Conservation (phyloP, 1,140 invertebrate genomes). For the Littorina saxatilis region DNA sequence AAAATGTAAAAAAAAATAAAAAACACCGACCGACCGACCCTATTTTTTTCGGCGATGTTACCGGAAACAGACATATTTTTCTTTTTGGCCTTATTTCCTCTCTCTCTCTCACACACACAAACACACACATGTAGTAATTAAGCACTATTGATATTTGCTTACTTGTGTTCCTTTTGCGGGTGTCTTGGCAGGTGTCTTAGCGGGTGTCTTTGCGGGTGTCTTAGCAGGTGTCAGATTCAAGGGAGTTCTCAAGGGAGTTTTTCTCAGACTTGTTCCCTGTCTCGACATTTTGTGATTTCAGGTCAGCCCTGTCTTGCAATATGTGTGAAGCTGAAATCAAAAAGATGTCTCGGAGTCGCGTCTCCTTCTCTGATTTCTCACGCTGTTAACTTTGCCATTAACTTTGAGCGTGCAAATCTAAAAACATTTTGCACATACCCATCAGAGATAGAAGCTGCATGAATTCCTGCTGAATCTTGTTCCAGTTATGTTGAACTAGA, state of each 20-base stretch:
- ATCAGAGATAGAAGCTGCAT: too few relatives aligned
- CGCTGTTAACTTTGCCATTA: not conserved
- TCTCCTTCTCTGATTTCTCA: not conserved
- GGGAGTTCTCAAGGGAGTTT: too few relatives aligned
- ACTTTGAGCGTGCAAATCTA: not conserved
- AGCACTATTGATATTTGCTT: not conserved
- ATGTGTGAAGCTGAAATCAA: not conserved
- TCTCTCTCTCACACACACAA: too few relatives aligned
- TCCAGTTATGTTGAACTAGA: too few relatives aligned
- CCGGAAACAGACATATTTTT: too few relatives aligned
- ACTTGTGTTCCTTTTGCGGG: slow-evolving; percentile 1
- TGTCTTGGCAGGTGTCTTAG: not conserved
- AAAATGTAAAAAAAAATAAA: too few relatives aligned
- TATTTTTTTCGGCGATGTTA: too few relatives aligned
- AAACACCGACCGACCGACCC: too few relatives aligned
- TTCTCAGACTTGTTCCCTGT: slow-evolving; percentile 10
- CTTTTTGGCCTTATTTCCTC: too few relatives aligned
- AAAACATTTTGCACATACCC: not conserved
- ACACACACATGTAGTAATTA: not conserved
- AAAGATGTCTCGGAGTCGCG: too few relatives aligned
- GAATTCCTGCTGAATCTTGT: too few relatives aligned
- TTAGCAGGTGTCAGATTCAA: too few relatives aligned
- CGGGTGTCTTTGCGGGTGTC: not conserved
- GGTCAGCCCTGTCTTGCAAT: not conserved
- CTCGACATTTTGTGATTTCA: slow-evolving; percentile 24